phyloP scores from a whole-genome alignment of 2,888 invertebrate species.

The Sericinus montela region DNA sequence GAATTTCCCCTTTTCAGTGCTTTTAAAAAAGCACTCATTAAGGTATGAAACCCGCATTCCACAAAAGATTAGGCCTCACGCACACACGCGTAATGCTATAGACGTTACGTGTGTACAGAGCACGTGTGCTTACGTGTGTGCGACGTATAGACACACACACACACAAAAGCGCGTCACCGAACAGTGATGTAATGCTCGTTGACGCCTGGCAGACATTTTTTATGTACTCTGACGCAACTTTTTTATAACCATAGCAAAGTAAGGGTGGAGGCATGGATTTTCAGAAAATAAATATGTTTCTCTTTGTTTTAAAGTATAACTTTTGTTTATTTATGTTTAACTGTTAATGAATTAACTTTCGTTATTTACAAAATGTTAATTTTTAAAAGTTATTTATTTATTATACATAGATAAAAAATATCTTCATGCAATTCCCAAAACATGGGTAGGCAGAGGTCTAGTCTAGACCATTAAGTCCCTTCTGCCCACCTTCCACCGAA shows the following conservation, averaged over 20 bases:
- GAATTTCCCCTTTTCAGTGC: constrained; percentile 67
- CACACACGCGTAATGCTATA: constrained; percentile 31
- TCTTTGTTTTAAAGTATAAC: too few relatives aligned
- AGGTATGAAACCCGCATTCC: constrained; percentile 73
- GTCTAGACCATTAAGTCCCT: too few relatives aligned
- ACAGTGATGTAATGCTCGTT: constrained; percentile 70
- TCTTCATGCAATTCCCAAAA: too few relatives aligned
- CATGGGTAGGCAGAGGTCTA: too few relatives aligned
- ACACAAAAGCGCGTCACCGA: constrained; percentile 30
- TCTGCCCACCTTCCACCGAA: too few relatives aligned
- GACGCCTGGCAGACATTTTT: constrained; percentile 77
- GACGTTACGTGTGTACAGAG: constrained; percentile 24
- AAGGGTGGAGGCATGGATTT: constrained; percentile 42
- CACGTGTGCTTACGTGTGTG: constrained; percentile 30
- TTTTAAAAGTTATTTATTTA: too few relatives aligned
- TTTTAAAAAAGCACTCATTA: constrained; percentile 69
- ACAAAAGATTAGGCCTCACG: constrained; percentile 68
- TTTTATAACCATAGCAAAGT: constrained; percentile 60
- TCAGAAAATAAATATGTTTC: too few relatives aligned
- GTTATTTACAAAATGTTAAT: too few relatives aligned
- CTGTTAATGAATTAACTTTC: too few relatives aligned
- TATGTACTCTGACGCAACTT: constrained; percentile 76
- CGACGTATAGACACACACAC: constrained; percentile 30
- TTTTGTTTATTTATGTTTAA: background rate
- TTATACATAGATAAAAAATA: too few relatives aligned